Evolutionary conservation across 2,797 vertebrate species (phyloP), one percentile per base, ranked within the genome.

Genomic region (Acanthopagrus latus): DNA sequence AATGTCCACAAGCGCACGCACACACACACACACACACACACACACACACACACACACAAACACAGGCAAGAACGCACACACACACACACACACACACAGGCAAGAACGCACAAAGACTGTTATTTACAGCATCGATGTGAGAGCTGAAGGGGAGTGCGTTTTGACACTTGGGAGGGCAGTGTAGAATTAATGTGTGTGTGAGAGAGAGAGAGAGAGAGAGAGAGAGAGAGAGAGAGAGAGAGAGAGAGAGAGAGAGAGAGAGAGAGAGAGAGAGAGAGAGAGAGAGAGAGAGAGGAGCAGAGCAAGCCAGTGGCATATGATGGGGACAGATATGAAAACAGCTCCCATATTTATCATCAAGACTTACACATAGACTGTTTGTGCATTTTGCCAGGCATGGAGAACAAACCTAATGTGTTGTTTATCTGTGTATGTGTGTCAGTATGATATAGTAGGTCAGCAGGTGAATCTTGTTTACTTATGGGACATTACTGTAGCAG

Each of bases 101-200:
- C 2, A 0, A 12, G 4, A 47, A 74, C 70, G 50, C 51, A 33
- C 50, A 74, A 48, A 77, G 50, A 60, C 68, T 57, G 62, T 86
- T 89, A 90, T 91, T 92, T 91, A 91, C 86, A 80, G 70, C 67
- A 63, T 41, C 51, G 62, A 81, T 76, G 81, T 50, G 68, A 71
- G 76, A 74, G 71, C 74, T 68, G 41, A 41, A 70, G 68, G 74
- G 71, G 62, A 71, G 54, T n/a, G n/a, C 63, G 1, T 74, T 83
- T 86, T 83, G 83, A 88, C 83, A 87, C 62, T 74, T 60, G 12
- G 80, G 75, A 84, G 58, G 83, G 79, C 74, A 82, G 67, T 1
- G 0, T 17, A 71, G 72, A 91, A 88, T 83, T 65, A 80, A 84
- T 88, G 86, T 81, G 46, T 8, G 29, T 47, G 66, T n/a, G 27